A percentile compares a stretch with the other conserved stretches of the same genome.
Conservation (phyloP, 35 echinoderm and acorn worm genomes). For the Apostichopus japonicus region DNA sequence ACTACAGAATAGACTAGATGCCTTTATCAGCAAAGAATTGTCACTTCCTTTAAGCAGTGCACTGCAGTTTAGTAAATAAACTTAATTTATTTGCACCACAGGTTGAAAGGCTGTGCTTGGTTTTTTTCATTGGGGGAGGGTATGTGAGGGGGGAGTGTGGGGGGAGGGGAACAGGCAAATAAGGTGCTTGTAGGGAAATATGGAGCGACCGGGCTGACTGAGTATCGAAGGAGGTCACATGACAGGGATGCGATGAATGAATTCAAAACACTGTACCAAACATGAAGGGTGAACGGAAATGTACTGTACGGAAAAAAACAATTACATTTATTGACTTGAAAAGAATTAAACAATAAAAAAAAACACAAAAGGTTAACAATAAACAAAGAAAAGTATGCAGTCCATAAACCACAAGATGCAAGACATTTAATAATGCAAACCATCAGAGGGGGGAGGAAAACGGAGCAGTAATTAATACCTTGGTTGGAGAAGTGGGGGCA, state of each 20-base stretch:
- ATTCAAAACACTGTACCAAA: too few species aligned
- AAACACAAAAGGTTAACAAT: neutral
- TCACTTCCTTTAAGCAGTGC: too few species aligned
- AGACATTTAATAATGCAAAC: neutral
- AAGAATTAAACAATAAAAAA: neutral
- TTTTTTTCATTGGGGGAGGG: neutral
- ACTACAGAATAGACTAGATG: too few species aligned
- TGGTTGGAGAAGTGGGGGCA: constrained; percentile 26
- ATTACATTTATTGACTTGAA: neutral
- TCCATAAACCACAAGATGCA: neutral
- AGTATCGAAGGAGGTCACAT: too few species aligned
- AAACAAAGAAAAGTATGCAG: neutral
- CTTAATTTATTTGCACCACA: too few species aligned
- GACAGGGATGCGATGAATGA: too few species aligned
- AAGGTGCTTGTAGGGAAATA: neutral
- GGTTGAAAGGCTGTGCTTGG: too few species aligned
- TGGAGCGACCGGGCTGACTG: neutral
- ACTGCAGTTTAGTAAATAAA: too few species aligned
- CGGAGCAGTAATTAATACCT: constrained; percentile 26
- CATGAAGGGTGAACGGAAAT: too few species aligned
- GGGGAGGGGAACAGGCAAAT: neutral
- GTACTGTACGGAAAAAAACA: neutral
- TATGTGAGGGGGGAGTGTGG: neutral
- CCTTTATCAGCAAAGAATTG: too few species aligned
- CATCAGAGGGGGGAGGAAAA: neutral